Conservation (phyloP, 2,113 vertebrate species). For the Caranx melampygus region DNA sequence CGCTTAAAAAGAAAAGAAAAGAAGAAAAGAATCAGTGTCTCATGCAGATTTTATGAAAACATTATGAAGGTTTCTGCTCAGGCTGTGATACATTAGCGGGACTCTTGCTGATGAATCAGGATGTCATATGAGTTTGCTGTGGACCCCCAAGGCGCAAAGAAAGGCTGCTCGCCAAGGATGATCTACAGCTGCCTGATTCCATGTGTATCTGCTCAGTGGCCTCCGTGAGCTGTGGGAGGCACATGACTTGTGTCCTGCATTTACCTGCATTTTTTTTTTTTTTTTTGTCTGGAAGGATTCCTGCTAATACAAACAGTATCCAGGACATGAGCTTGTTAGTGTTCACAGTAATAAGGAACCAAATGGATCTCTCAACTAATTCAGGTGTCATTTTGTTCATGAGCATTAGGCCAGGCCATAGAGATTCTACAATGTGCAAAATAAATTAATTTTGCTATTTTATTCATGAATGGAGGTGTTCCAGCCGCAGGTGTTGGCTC, state of each 20-base stretch:
- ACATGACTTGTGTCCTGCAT: not conserved
- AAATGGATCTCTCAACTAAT: not conserved
- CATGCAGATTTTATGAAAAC: conserved; percentile 21
- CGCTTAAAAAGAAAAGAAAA: conserved; percentile 2
- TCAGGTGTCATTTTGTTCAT: conserved; percentile 14
- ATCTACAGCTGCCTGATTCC: conserved; percentile 42
- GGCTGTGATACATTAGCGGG: not conserved
- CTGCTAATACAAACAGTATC: not conserved
- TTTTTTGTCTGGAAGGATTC: not conserved
- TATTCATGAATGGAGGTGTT: conserved; percentile 42
- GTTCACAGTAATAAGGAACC: not conserved
- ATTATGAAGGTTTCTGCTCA: conserved; percentile 13
- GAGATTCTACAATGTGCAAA: conserved; percentile 28
- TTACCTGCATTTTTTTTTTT: not conserved
- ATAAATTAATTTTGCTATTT: conserved; percentile 49
- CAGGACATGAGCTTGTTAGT: not conserved
- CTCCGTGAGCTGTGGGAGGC: conserved; percentile 11
- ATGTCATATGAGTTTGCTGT: conserved; percentile 25
- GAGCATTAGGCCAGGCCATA: not conserved
- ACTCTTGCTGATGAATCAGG: conserved; percentile 38
- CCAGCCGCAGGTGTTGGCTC: conserved; percentile 43
- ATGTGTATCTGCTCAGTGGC: not conserved
- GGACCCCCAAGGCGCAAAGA: not conserved
- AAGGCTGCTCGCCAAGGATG: conserved; percentile 12
- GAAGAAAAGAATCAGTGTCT: not conserved